These are phyloP conservation scores for Caenorhabditis remanei DNA, from an alignment of 1,140 invertebrate genomes.

Conservation along the genomic window DNA sequence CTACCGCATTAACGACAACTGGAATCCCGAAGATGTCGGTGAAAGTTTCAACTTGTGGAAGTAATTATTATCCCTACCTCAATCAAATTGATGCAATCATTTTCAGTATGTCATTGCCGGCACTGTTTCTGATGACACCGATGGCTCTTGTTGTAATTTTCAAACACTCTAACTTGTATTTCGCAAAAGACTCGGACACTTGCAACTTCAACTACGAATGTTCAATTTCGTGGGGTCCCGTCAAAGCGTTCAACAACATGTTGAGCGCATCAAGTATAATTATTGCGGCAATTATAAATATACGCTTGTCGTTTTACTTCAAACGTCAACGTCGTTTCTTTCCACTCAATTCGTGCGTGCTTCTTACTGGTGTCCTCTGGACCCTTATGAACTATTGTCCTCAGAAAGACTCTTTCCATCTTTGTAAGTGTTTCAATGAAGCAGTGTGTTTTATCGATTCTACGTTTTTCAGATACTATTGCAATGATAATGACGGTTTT, in stretches of 20 bases:
- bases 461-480: not conserved
- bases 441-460: not conserved
- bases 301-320: not conserved
- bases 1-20: no score
- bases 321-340: not conserved
- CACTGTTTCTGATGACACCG: not conserved
- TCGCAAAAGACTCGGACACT: not conserved
- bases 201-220: slow-evolving; percentile 14
- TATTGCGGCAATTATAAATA: not conserved
- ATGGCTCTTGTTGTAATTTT: not conserved
- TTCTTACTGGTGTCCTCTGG: not conserved
- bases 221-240: not conserved
- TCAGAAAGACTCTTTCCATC: not conserved
- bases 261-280: not conserved
- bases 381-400: not conserved
- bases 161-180: not conserved
- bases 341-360: not conserved
- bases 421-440: not conserved
- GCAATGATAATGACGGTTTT: not conserved
- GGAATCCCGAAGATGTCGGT: not conserved
- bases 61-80: not conserved
- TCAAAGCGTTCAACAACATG: not conserved
- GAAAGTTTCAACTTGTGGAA: not conserved
- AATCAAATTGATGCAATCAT: no score
- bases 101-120: not conserved